Evolutionary conservation across 2,888 invertebrate species (phyloP).

Genomic region (Leptopilina syphax): DNA sequence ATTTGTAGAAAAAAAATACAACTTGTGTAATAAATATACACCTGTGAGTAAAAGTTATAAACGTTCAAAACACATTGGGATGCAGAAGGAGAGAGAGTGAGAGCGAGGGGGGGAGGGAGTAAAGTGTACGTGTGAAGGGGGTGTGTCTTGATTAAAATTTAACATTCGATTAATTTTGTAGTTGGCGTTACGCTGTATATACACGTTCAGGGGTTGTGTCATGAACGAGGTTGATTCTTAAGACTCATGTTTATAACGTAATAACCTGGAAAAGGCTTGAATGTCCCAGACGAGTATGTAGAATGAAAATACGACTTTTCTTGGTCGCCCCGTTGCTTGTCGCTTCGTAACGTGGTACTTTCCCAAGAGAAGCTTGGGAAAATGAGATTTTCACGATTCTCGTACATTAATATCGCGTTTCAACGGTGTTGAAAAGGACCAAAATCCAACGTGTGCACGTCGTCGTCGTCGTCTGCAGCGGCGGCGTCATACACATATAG

Average conservation of each 20-base stretch:
- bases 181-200: background rate
- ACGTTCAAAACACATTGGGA: background rate
- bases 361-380: conserved; percentile 49
- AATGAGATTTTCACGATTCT: conserved; percentile 59
- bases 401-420: conserved; percentile 59
- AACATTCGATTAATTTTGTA: conserved; percentile 45
- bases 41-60: conserved; percentile 25
- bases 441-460: conserved; percentile 18
- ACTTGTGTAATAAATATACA: conserved; percentile 10
- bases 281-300: conserved; percentile 45
- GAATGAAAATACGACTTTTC: conserved; percentile 55
- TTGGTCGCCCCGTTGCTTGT: conserved; percentile 54
- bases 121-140: too few relatives aligned
- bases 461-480: background rate
- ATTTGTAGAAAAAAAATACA: background rate
- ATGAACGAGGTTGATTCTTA: conserved; percentile 44
- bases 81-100: background rate
- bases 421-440: conserved; percentile 45
- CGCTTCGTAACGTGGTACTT: conserved; percentile 57
- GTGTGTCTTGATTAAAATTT: conserved; percentile 48
- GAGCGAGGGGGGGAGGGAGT: too few relatives aligned
- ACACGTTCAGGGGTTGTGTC: conserved; percentile 42
- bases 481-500: conserved; percentile 15
- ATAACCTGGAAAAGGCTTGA: conserved; percentile 47
- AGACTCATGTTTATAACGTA: conserved; percentile 53